Percentiles rank a stretch among this genome's conserved stretches.
Evolutionary conservation across 2,888 invertebrate genomes (phyloP).

Genomic region (Idaea straminata): DNA sequence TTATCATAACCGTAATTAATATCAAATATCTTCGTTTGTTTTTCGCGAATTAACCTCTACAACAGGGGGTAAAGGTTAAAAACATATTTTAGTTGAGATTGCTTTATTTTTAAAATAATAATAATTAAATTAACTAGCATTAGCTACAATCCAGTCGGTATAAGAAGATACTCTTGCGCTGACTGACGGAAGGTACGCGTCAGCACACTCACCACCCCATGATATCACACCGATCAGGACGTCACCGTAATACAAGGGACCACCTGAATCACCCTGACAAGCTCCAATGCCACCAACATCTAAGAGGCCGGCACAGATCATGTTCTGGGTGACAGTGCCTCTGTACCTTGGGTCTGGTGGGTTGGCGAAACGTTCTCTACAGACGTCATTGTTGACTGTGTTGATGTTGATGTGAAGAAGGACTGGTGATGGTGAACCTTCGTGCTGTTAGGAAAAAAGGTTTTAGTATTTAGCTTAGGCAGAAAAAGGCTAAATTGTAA

Average conservation of each 20-base stretch:
- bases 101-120: neutral
- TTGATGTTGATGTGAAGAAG: conserved; percentile 9
- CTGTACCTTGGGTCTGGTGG: conserved; percentile 12
- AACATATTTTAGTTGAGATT: neutral
- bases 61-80: neutral
- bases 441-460: conserved; percentile 19
- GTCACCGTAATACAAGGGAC: conserved; percentile 55
- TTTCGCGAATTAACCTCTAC: neutral
- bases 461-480: too few species aligned
- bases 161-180: conserved; percentile 57
- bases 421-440: conserved; percentile 4
- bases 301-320: conserved; percentile 55
- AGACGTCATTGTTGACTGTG: conserved; percentile 14
- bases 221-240: conserved; percentile 65
- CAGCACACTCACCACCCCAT: conserved; percentile 68
- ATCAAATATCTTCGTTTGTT: neutral
- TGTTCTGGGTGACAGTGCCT: conserved; percentile 42
- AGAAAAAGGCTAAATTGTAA: too few species aligned
- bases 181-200: conserved; percentile 62
- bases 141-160: conserved; percentile 43
- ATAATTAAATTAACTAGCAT: conserved; percentile 20
- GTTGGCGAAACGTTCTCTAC: conserved; percentile 9
- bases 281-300: conserved; percentile 41
- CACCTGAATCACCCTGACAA: conserved; percentile 52
- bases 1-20: neutral